These are phyloP conservation scores for Cryptotis parvus DNA, from an alignment of 2,113 vertebrate genomes.

Conservation along the genomic window DNA sequence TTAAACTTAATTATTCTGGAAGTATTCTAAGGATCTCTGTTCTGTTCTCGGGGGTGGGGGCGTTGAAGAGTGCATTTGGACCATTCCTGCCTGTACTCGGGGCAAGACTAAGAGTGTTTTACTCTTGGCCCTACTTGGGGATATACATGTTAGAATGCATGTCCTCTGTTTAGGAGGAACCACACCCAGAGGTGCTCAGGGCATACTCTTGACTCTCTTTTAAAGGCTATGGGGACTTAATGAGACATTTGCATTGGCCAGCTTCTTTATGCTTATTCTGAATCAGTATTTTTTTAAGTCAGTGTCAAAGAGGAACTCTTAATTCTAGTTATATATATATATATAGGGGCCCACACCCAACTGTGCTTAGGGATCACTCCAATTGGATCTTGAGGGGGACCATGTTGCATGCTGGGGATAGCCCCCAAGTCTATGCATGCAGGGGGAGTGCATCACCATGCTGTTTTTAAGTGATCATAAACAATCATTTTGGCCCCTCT, in stretches of 20 bases:
- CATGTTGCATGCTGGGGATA: too few species aligned
- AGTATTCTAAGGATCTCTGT: slow-evolving; percentile 25
- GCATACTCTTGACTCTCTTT: not conserved
- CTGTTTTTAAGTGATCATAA: not conserved
- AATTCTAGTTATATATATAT: too few species aligned
- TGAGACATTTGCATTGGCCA: not conserved
- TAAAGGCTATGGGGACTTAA: not conserved
- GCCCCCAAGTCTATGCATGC: too few species aligned
- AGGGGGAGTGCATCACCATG: not conserved
- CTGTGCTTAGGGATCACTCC: too few species aligned
- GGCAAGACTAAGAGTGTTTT: slow-evolving; percentile 39
- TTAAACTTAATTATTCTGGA: slow-evolving; percentile 45
- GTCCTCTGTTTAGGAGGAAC: not conserved
- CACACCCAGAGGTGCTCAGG: too few species aligned
- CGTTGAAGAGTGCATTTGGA: too few species aligned
- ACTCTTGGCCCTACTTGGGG: slow-evolving; percentile 24
- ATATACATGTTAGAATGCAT: not conserved
- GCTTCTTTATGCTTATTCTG: not conserved
- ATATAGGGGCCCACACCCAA: too few species aligned
- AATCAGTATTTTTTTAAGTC: not conserved
- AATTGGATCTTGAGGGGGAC: too few species aligned
- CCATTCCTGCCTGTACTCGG: too few species aligned
- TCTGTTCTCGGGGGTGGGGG: not conserved
- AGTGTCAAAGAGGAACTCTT: not conserved
- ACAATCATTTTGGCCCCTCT: not conserved